These are phyloP conservation scores for Oeneis ivallda DNA, from an alignment of 2,888 invertebrate species.

Conservation along the genomic window DNA sequence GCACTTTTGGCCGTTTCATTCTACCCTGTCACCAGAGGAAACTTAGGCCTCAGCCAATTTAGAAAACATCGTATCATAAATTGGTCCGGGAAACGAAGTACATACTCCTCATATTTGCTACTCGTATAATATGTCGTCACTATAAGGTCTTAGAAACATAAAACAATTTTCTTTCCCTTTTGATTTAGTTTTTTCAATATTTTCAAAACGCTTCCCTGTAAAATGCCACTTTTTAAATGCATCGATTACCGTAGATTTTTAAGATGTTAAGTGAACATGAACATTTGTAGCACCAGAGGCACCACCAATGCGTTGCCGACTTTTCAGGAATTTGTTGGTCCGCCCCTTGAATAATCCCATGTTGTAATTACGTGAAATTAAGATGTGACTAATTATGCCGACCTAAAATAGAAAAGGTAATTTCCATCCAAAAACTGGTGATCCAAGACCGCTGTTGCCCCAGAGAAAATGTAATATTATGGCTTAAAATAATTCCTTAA, in stretches of 20 bases:
- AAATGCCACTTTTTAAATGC: too few species aligned
- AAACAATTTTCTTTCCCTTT: too few species aligned
- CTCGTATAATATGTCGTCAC: neutral
- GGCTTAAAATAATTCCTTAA: conserved; percentile 11
- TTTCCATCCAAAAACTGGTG: neutral
- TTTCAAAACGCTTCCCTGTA: too few species aligned
- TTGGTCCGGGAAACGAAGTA: neutral
- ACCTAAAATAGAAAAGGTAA: neutral
- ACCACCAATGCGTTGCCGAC: too few species aligned
- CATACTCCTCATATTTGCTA: neutral
- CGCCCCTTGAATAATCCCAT: too few species aligned
- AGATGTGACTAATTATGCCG: too few species aligned
- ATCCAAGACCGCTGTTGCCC: neutral
- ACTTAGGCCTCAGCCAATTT: conserved; percentile 14
- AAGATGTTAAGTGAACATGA: too few species aligned
- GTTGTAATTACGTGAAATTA: too few species aligned
- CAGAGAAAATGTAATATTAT: neutral
- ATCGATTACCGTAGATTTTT: too few species aligned
- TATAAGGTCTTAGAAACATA: neutral
- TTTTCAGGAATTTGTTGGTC: too few species aligned
- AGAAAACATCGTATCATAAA: conserved; percentile 8
- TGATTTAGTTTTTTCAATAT: too few species aligned
- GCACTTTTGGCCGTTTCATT: neutral
- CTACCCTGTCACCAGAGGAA: conserved; percentile 6
- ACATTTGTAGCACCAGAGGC: too few species aligned